Evolutionary conservation across 2,797 vertebrate species (phyloP).

Genomic region (Sciaenops ocellatus): DNA sequence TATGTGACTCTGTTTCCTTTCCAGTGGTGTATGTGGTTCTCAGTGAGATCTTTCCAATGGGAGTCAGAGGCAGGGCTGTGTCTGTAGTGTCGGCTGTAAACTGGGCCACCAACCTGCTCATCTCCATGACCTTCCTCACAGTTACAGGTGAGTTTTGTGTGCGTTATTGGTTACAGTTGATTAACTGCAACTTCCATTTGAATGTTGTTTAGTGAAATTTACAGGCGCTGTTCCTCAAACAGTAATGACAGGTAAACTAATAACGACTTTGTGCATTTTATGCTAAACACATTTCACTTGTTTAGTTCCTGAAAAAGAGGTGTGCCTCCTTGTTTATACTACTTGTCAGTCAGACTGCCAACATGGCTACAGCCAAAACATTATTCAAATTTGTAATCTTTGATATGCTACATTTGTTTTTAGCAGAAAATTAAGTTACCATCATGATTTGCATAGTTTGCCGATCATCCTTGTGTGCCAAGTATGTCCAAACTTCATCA

Average conservation of each 20-base stretch:
- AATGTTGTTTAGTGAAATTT: background rate
- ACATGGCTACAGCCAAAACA: too few species aligned
- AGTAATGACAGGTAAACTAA: too few species aligned
- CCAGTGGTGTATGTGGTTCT: slow-evolving; percentile 96
- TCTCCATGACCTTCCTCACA: slow-evolving; percentile 96
- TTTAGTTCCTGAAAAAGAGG: background rate
- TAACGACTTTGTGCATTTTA: background rate
- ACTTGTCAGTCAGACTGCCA: background rate
- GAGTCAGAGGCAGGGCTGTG: slow-evolving; percentile 93
- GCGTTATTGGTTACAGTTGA: background rate
- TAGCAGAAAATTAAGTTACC: too few species aligned
- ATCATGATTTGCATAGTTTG: background rate
- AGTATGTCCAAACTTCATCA: background rate
- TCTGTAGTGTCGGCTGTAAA: slow-evolving; percentile 94
- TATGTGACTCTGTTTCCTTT: slow-evolving; percentile 18
- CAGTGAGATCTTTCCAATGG: slow-evolving; percentile 96
- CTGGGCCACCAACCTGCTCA: slow-evolving; percentile 96
- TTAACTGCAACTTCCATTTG: too few species aligned
- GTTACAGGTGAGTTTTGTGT: slow-evolving; percentile 86
- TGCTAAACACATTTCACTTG: background rate
- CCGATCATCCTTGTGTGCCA: background rate
- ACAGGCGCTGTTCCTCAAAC: background rate
- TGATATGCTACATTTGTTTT: background rate
- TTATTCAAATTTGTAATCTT: background rate
- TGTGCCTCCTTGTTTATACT: background rate